Conservation (phyloP, 2,888 invertebrate species). For the Amblyjoppa proteus region DNA sequence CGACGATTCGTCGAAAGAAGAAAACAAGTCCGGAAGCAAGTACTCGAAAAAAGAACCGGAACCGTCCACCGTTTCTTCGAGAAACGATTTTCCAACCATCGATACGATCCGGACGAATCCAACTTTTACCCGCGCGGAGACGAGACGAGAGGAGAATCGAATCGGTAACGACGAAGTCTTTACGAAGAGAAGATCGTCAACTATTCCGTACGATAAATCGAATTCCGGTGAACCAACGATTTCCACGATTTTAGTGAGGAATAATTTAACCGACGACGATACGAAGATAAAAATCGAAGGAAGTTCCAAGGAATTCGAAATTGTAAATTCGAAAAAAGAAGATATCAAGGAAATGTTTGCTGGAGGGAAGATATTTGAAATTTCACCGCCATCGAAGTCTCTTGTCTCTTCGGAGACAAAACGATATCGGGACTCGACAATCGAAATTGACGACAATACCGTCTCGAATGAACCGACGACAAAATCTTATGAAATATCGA, state of each 20-base stretch:
- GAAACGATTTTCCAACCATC: background rate
- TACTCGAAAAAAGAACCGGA: background rate
- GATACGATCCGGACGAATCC: background rate
- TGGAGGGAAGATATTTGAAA: background rate
- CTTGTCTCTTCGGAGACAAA: background rate
- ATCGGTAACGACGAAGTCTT: background rate
- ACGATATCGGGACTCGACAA: background rate
- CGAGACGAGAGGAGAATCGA: background rate
- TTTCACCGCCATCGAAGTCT: background rate
- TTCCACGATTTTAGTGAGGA: background rate
- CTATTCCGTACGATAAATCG: background rate
- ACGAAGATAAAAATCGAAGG: background rate
- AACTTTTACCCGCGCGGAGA: background rate
- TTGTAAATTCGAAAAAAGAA: background rate
- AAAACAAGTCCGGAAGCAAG: background rate
- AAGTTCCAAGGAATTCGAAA: background rate
- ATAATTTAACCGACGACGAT: background rate
- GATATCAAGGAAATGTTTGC: background rate
- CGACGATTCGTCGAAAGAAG: background rate
- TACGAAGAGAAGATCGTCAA: conserved; percentile 6
- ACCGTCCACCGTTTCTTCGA: background rate
- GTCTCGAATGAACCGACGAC: background rate
- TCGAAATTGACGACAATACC: background rate
- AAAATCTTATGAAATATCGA: background rate
- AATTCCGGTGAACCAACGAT: background rate